Evolutionary conservation across 2,888 invertebrate genomes (phyloP).

Genomic region (Mesorhabditis belari): DNA sequence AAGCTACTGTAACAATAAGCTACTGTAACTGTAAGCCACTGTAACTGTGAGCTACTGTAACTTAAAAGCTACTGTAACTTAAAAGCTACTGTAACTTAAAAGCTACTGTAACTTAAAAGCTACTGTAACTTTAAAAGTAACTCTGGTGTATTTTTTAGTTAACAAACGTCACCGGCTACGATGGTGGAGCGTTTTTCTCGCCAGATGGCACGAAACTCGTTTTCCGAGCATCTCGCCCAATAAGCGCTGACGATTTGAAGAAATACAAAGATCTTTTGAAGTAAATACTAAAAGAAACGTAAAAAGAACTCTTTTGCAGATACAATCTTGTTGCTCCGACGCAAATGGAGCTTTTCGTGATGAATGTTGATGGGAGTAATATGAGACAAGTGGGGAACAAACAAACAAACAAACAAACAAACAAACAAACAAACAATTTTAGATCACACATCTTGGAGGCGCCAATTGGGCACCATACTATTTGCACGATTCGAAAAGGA

Average conservation of each 20-base stretch:
- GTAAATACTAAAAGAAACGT: background rate
- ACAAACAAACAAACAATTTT: background rate
- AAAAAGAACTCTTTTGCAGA: background rate
- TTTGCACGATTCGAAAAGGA: constrained; percentile 17
- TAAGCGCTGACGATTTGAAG: constrained; percentile 17
- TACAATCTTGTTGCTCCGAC: constrained; percentile 28
- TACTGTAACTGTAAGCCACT: no score
- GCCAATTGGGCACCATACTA: constrained; percentile 44
- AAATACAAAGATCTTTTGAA: constrained; percentile 20
- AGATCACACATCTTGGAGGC: constrained; percentile 26
- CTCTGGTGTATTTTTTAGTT: constrained; percentile 17
- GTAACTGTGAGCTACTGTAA: no score
- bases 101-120: no score
- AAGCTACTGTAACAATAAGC: no score
- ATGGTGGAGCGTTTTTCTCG: constrained; percentile 38
- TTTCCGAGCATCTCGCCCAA: constrained; percentile 31
- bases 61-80: no score
- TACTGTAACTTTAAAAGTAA: background rate
- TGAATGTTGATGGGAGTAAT: constrained; percentile 17
- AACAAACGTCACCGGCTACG: constrained; percentile 32
- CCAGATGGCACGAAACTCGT: constrained; percentile 26
- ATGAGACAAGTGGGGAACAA: constrained; percentile 6
- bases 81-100: no score
- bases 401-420: background rate
- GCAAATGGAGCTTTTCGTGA: constrained; percentile 31